A percentile compares a stretch with the other conserved stretches of the same genome.
These are phyloP conservation scores for Cyclopterus lumpus DNA, from an alignment of 2,797 vertebrate genomes.

Conservation along the genomic window DNA sequence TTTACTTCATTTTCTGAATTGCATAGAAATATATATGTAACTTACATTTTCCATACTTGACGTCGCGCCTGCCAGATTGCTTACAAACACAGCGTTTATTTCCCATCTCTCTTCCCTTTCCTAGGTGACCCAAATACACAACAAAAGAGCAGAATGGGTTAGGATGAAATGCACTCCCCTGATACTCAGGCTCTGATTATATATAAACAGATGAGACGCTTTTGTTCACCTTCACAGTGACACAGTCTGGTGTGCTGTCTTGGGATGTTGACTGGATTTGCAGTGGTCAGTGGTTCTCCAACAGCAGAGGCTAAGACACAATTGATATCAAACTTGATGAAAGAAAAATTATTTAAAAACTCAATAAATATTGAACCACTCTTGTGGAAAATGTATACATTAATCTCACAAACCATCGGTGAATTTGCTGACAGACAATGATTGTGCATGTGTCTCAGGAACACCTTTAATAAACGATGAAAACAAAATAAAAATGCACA, in stretches of 20 bases:
- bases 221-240: conserved; percentile 64
- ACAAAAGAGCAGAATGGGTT: conserved; percentile 3
- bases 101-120: background rate
- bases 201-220: background rate
- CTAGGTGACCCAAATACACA: conserved; percentile 27
- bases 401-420: conserved; percentile 36
- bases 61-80: background rate
- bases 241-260: conserved; percentile 22
- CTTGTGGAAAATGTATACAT: background rate
- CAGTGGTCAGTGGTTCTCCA: conserved; percentile 8
- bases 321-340: background rate
- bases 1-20: background rate
- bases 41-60: conserved; percentile 37
- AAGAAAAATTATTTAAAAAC: background rate
- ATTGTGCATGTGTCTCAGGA: conserved; percentile 25
- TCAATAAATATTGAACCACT: background rate
- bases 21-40: background rate
- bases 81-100: conserved; percentile 23
- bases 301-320: conserved; percentile 41
- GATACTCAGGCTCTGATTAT: conserved; percentile 6
- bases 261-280: background rate
- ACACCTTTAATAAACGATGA: conserved; percentile 37
- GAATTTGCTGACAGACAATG: background rate
- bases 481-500: background rate
- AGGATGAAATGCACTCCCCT: background rate